Base-by-base conservation (phyloP, 2,113 vertebrate species). In the Erythrocercus mccallii region DNA sequence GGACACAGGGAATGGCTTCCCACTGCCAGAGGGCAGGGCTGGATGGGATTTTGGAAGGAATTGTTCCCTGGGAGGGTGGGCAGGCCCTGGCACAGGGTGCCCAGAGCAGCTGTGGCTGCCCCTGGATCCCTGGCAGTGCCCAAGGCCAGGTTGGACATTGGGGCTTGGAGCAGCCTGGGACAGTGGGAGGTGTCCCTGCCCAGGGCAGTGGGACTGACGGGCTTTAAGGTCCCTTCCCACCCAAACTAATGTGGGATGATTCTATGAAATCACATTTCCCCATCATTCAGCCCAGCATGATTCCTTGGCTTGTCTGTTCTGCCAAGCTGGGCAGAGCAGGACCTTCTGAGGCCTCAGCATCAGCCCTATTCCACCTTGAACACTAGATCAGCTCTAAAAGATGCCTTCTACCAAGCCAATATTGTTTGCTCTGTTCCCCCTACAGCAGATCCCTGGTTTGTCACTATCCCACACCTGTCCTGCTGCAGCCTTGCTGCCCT, bases 31-130 rank as follows among this genome's bases (percentile, higher is more conserved):
- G n/a, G 38, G 15, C 54, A 70, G 47, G n/a, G n/a, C 0, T 8
- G 1, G 47, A 9, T 78, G 84, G 54, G 64, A 53, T 3, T 16
- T 21, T 37, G 72, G 53, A 44, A 25, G 44, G 6, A 42, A 60
- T 60, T 33, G 1, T 12, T 53, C 5, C 11, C 37, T 19, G 12
- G 0, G 2, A 62, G 40, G n/a, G 8, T 33, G 72, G 11, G 1
- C 1, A 78, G 54, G 19, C 19, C 28, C 40, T 79, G 73, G 47
- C 64, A 15, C 33, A 78, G 38, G 54, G 8, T 77, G 45, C 38
- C 38, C 72, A 86, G 72, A 77, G 72, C 1, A 68, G 53, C 53
- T 77, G 62, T 6, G 72, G 54, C 54, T 78, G 47, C 15, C 48
- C 33, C 56, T 44, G 53, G 53, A 70, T 62, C 65, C 47, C 40